Percentiles rank a stretch among this genome's conserved stretches.
These are phyloP conservation scores for Eriosoma lanigerum DNA, from an alignment of 1,140 invertebrate species.

Conservation along the genomic window DNA sequence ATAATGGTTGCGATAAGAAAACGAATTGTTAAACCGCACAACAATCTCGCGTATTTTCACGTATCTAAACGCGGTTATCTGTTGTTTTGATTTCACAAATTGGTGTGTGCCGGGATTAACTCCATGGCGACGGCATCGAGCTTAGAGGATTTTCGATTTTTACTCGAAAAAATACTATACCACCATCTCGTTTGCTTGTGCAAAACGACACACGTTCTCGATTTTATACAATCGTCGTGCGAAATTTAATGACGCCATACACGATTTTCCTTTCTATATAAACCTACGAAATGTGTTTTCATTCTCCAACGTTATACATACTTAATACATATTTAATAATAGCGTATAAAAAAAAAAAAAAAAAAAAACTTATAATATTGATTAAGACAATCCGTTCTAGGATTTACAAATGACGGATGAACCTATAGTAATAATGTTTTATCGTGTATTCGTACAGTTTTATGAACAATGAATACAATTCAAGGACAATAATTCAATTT, in stretches of 20 bases:
- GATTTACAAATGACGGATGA: too few relatives aligned
- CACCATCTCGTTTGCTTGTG: not conserved
- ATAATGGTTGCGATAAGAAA: conserved; percentile 7
- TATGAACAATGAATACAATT: too few relatives aligned
- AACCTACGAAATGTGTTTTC: too few relatives aligned
- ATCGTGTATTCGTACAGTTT: too few relatives aligned
- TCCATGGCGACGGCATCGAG: not conserved
- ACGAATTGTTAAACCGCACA: not conserved
- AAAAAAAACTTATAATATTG: too few relatives aligned
- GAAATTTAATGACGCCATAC: not conserved
- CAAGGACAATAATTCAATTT: too few relatives aligned
- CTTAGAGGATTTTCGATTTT: conserved; percentile 1
- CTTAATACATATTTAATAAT: not conserved
- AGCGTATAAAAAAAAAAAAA: too few relatives aligned
- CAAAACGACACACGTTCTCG: not conserved
- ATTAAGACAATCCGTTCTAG: too few relatives aligned
- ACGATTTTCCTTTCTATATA: not conserved
- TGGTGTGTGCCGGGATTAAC: conserved; percentile 2
- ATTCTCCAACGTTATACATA: not conserved
- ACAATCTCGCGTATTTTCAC: not conserved
- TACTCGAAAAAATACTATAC: not conserved
- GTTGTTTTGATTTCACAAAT: conserved; percentile 36
- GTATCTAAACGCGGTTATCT: conserved; percentile 18
- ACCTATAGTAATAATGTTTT: too few relatives aligned
- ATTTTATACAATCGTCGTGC: not conserved